Percentiles rank a stretch among this genome's conserved stretches.
These are phyloP conservation scores for Rhynchotus rufescens DNA, from an alignment of 2,797 vertebrate species.

Conservation along the genomic window DNA sequence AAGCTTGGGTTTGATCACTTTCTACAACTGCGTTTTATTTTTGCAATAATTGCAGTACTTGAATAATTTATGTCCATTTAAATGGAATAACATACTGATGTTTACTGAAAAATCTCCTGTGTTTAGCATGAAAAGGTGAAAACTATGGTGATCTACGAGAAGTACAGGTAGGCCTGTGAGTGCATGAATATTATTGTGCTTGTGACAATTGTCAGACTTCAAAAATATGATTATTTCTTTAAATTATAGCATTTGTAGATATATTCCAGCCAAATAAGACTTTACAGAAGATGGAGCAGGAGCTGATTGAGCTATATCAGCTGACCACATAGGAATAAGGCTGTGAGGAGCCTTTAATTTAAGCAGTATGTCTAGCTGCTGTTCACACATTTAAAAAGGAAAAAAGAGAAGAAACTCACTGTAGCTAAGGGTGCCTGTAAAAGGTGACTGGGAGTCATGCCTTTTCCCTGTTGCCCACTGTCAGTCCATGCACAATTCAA, in stretches of 20 bases:
- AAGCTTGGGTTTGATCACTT: background rate
- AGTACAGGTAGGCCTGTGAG: background rate
- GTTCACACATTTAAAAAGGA: background rate
- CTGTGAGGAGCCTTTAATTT: background rate
- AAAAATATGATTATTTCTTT: background rate
- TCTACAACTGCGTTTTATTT: conserved; percentile 26
- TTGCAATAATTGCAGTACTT: conserved; percentile 69
- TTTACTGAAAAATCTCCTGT: conserved; percentile 57
- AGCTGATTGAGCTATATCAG: background rate
- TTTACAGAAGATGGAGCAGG: background rate
- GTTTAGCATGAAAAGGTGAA: conserved; percentile 43
- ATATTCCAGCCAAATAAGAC: background rate
- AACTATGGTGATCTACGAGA: background rate
- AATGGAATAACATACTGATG: conserved; percentile 5
- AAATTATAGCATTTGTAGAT: background rate
- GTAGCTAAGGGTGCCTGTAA: background rate
- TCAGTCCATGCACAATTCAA: background rate
- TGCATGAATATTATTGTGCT: background rate
- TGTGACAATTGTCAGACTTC: conserved; percentile 6
- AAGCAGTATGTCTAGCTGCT: background rate
- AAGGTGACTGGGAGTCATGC: background rate
- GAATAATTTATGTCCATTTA: conserved; percentile 73
- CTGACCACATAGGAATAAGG: background rate
- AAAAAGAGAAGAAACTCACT: background rate
- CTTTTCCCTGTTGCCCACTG: background rate